A percentile compares a stretch with the other conserved stretches of the same genome.
Conservation (phyloP, 2,888 invertebrate genomes). For the Nomada fabriciana region DNA sequence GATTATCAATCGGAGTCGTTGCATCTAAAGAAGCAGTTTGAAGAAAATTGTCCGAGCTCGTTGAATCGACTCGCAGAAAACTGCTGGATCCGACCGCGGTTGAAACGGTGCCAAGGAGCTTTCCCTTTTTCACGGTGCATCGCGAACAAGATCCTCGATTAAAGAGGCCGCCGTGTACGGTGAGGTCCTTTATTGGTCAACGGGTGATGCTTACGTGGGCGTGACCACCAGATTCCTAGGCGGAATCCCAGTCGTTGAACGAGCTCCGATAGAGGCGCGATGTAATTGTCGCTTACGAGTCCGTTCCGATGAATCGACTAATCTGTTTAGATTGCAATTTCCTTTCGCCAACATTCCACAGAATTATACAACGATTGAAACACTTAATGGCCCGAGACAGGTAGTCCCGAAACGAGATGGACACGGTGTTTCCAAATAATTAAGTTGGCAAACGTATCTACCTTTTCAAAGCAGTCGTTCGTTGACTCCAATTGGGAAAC, state of each 20-base stretch:
- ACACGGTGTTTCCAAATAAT: neutral
- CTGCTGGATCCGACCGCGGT: neutral
- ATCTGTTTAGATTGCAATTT: slow-evolving; percentile 1
- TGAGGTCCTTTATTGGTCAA: slow-evolving; percentile 44
- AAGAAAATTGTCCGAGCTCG: neutral
- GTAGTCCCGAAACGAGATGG: too few relatives aligned
- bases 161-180: slow-evolving; percentile 51
- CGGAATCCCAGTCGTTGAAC: slow-evolving; percentile 55
- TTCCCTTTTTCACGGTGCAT: slow-evolving; percentile 18
- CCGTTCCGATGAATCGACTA: slow-evolving; percentile 4
- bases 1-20: slow-evolving; percentile 29
- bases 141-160: slow-evolving; percentile 30
- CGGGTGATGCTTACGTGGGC: slow-evolving; percentile 56
- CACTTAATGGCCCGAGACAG: too few relatives aligned
- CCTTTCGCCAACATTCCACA: neutral
- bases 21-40: neutral
- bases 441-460: neutral
- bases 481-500: slow-evolving; percentile 5
- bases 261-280: slow-evolving; percentile 51
- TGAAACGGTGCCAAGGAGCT: slow-evolving; percentile 30
- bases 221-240: slow-evolving; percentile 52
- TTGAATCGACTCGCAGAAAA: slow-evolving; percentile 13
- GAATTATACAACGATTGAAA: too few relatives aligned
- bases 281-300: slow-evolving; percentile 64
- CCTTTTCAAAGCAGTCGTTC: neutral